Percentiles rank a stretch among this genome's conserved stretches.
Conservation (phyloP, 1,140 invertebrate species). For the Drosophila busckii region DNA sequence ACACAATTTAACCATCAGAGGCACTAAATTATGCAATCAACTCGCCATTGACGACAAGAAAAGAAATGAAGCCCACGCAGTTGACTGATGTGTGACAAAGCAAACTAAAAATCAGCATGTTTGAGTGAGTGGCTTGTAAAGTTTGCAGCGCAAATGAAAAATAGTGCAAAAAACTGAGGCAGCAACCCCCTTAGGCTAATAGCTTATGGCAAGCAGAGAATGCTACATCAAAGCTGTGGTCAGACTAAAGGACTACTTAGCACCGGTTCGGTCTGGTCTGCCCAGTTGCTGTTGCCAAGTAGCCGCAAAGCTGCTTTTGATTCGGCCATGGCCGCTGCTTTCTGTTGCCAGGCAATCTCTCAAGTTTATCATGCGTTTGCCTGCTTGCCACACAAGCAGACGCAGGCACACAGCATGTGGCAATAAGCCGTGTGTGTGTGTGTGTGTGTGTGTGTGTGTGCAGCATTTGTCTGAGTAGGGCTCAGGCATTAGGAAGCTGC, state of each 20-base stretch:
- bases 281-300: conserved; percentile 16
- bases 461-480: conserved; percentile 37
- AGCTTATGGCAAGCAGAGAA: too few relatives aligned
- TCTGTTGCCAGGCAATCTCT: too few relatives aligned
- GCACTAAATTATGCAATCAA: conserved; percentile 45
- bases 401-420: too few relatives aligned
- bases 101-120: too few relatives aligned
- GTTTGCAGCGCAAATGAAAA: too few relatives aligned
- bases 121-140: too few relatives aligned
- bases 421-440: background rate
- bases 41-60: conserved; percentile 34
- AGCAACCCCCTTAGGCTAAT: too few relatives aligned
- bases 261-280: conserved; percentile 4
- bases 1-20: conserved; percentile 62
- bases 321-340: too few relatives aligned
- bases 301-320: conserved; percentile 38
- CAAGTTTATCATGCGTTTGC: too few relatives aligned
- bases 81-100: too few relatives aligned
- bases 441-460: background rate
- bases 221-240: conserved; percentile 25
- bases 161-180: too few relatives aligned
- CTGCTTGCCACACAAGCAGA: too few relatives aligned
- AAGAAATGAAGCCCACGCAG: background rate
- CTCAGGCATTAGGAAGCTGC: conserved; percentile 51
- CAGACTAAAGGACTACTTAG: conserved; percentile 31